phyloP scores from a whole-genome alignment of 2,797 vertebrate genomes.

The Chloroceryle amazona region DNA sequence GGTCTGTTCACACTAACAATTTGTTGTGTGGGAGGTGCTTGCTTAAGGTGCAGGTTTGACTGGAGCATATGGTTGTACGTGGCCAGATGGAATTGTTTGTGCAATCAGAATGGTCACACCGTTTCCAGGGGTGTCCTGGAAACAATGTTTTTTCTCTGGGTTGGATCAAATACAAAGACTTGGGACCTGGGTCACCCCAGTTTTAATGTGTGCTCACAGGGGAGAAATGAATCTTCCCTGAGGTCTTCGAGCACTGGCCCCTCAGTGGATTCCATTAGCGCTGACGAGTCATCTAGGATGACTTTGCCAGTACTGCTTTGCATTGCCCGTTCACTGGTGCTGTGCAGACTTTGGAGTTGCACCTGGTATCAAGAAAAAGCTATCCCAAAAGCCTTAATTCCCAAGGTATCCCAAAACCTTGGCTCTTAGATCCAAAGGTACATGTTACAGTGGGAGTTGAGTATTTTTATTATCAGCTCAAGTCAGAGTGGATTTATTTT shows the following conservation, averaged over 20 bases:
- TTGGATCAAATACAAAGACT: background rate
- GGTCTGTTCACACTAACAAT: background rate
- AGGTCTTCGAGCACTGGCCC: background rate
- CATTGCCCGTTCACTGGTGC: no score
- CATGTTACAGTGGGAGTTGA: no score
- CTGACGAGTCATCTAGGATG: no score
- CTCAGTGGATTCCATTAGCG: no score
- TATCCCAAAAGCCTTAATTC: no score
- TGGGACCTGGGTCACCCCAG: background rate
- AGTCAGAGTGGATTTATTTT: no score
- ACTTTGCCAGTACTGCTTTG: no score
- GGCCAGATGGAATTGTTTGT: background rate
- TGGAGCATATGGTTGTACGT: background rate
- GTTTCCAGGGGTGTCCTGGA: background rate
- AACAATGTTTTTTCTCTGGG: background rate
- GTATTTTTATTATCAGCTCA: no score
- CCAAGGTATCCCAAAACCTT: no score
- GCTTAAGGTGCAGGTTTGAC: background rate
- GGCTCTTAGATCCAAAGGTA: no score
- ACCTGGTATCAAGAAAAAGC: no score
- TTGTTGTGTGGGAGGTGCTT: background rate
- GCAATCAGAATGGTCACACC: rapidly evolving
- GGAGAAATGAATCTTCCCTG: background rate
- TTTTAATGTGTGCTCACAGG: rapidly evolving
- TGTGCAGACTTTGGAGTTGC: no score